Evolutionary conservation across 2,797 vertebrate genomes (phyloP), one percentile per base, ranked within the genome.

Genomic region (Sebastes itinus): DNA sequence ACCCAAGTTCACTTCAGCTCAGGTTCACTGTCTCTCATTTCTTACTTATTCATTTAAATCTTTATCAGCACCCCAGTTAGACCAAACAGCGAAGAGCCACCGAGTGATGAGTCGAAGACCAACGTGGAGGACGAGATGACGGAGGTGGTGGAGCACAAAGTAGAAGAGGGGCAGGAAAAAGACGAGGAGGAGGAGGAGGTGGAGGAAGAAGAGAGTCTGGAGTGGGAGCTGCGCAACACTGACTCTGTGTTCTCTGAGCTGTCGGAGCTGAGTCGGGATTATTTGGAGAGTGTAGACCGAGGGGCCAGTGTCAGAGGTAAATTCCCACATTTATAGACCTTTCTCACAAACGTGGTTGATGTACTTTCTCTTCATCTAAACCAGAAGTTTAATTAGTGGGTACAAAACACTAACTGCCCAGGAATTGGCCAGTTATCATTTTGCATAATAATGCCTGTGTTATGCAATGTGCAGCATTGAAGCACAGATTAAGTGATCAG

Each of bases 211-310:
- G 92, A 95, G 12, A 85, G 86, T 42, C 52, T 95, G 85, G 96
- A 96, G 82, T 95, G 92, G 94, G 95, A 96, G 46, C 91, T 94
- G 58, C 94, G 96, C 75, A 96, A 96, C 90, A 96, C 94, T 0
- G 94, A 96, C 84, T 96, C 96, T 1, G 89, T 96, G 13, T 96
- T 96, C 88, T 96, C 94, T 2, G 96, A 96, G 74, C 92, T 96
- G 78, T 96, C 95, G 0, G 96, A 96, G 86, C 90, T 96, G 83
- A 96, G 95, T 87, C 93, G 75, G 30, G 95, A 96, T 62, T 96
- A 93, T 42, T 86, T 96, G 89, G 95, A 96, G 86, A 96, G 94
- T 62, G 96, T 96, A 3, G 96, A 96, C 88, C 93, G 30, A 66
- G 96, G 96, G 30, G 95, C 94, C 82, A 94, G 88, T 55, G 84